Base-by-base conservation (phyloP, 1,140 invertebrate genomes). In the Drosophila trapezifrons region DNA sequence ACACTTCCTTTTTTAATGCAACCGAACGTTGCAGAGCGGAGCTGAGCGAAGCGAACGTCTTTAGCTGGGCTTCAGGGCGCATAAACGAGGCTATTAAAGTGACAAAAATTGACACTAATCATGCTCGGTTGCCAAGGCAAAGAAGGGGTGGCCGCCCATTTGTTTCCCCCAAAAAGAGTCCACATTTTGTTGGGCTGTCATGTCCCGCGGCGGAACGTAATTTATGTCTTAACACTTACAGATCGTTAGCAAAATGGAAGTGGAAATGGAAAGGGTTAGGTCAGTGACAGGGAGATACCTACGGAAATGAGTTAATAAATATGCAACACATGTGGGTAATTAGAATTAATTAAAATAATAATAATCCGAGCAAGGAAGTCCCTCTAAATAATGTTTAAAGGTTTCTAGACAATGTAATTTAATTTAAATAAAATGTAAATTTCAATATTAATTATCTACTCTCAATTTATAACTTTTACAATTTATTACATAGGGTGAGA, bases 51-150 rank as follows among this genome's bases (percentile, higher is more conserved):
- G 18, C 46, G 47, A 47, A 54, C 35, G 70, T 57, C 59, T 43
- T 59, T 60, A 60, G 49, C 51, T 15, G 20, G 52, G 62, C 43
- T 32, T 37, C 15, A 18, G 35, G 66, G 51, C 69, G 66, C 78
- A 80, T 86, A 81, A 89, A 80, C 69, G 80, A 76, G 63, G 63
- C 73, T 71, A 84, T 89, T 89, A 89, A 89, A 89, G 65, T 89
- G 84, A 87, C 84, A 87, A 84, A 89, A 87, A 87, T 80, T 89
- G 84, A 89, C 84, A 87, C 84, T 87, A 87, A 87, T 89, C 84
- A 87, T 87, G 84, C 84, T 89, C 42, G 63, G 52, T 45, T 79
- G 79, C 62, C 79, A 82, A 9, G 65, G 62, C 67, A 52, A 71
- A 86, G 73, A 79, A 86, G 73, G 83, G 83, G 76, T 83, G 84